These are phyloP conservation scores for Aelia acuminata DNA, from an alignment of 2,888 invertebrate genomes.

Conservation along the genomic window DNA sequence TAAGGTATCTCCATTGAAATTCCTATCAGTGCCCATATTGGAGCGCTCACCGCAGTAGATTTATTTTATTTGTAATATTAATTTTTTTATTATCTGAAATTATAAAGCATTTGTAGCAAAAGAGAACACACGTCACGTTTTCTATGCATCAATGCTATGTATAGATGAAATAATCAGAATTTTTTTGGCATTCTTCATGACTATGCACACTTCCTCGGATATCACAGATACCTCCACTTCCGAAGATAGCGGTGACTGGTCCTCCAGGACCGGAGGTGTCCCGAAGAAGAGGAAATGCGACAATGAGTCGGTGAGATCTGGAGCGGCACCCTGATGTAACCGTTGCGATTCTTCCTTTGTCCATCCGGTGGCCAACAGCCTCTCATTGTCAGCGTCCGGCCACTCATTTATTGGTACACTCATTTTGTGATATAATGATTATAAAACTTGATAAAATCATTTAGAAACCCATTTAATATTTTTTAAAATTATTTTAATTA, in stretches of 20 bases:
- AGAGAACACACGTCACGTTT: not conserved
- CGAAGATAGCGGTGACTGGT: conserved; percentile 22
- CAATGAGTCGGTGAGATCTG: not conserved
- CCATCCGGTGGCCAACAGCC: not conserved
- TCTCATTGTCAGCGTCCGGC: not conserved
- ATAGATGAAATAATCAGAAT: not conserved
- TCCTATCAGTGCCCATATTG: too few relatives aligned
- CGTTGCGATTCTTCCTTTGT: not conserved
- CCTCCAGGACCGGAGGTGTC: not conserved
- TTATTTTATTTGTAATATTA: not conserved
- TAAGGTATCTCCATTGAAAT: too few relatives aligned
- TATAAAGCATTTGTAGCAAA: not conserved
- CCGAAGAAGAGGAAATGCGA: conserved; percentile 42
- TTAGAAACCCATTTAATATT: too few relatives aligned
- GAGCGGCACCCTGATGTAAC: conserved; percentile 13
- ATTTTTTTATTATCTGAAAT: not conserved
- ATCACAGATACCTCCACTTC: too few relatives aligned
- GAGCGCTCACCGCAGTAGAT: too few relatives aligned
- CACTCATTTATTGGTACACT: too few relatives aligned
- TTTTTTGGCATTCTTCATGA: not conserved
- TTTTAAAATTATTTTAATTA: too few relatives aligned
- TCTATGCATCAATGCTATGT: not conserved
- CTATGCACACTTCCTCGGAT: too few relatives aligned
- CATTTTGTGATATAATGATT: too few relatives aligned
- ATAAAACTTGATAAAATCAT: too few relatives aligned